Evolutionary conservation across 2,888 invertebrate species (phyloP).

Genomic region (Euplagia quadripunctaria): DNA sequence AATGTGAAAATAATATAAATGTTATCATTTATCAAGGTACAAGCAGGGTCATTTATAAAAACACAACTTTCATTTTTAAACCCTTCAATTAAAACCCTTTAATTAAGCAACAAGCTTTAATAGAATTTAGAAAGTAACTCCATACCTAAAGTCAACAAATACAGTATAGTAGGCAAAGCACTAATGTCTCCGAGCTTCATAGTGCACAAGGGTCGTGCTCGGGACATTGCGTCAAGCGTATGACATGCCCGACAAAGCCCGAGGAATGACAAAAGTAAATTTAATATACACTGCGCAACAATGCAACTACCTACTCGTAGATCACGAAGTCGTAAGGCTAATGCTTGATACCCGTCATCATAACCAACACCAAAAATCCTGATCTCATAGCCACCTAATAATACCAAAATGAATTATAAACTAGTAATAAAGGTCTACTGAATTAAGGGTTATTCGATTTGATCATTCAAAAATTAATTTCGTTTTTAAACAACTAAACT

Average conservation of each 20-base stretch:
- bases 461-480: too few relatives aligned
- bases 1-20: background rate
- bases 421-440: too few relatives aligned
- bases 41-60: background rate
- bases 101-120: background rate
- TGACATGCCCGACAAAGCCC: slow-evolving; percentile 42
- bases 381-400: background rate
- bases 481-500: too few relatives aligned
- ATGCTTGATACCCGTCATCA: slow-evolving; percentile 6
- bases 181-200: background rate
- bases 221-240: slow-evolving; percentile 43
- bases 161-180: background rate
- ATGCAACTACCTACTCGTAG: slow-evolving; percentile 34
- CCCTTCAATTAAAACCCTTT: background rate
- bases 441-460: too few relatives aligned
- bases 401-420: background rate
- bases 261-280: slow-evolving; percentile 38
- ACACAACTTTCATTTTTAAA: background rate
- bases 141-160: too few relatives aligned
- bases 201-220: slow-evolving; percentile 28
- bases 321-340: slow-evolving; percentile 34
- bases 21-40: background rate
- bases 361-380: background rate
- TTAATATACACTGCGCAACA: slow-evolving; percentile 25
- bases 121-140: background rate